phyloP scores from a whole-genome alignment of 1,140 invertebrate species.

The Halotydeus destructor region DNA sequence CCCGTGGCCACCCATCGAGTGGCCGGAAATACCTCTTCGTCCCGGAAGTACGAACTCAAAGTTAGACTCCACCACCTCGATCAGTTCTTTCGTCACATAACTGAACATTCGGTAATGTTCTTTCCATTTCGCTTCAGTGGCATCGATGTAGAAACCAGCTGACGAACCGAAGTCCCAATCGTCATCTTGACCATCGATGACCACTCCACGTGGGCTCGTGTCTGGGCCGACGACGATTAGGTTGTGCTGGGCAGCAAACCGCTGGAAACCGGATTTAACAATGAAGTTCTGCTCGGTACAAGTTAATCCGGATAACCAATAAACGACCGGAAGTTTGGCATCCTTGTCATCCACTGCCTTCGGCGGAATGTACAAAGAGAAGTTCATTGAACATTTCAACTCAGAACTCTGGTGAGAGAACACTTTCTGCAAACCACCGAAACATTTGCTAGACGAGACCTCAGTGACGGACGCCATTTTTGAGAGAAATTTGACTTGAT shows the following conservation, averaged over 20 bases:
- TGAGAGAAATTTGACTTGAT: no score
- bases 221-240: conserved; percentile 77
- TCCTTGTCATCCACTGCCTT: conserved; percentile 36
- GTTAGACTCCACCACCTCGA: conserved; percentile 14
- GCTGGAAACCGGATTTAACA: conserved; percentile 78
- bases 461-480: no score
- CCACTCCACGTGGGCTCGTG: conserved; percentile 72
- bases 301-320: conserved; percentile 79
- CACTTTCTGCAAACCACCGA: conserved; percentile 63
- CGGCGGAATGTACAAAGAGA: conserved; percentile 69
- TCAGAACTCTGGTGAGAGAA: conserved; percentile 52
- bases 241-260: conserved; percentile 54
- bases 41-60: conserved; percentile 11
- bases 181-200: conserved; percentile 72
- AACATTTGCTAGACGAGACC: conserved; percentile 35
- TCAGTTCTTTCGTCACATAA: conserved; percentile 65
- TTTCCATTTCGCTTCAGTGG: conserved; percentile 70
- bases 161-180: conserved; percentile 81
- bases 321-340: conserved; percentile 54
- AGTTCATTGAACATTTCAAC: conserved; percentile 74
- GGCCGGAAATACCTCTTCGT: conserved; percentile 14
- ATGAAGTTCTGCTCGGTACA: conserved; percentile 94
- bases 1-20: conserved; percentile 91
- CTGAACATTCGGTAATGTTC: conserved; percentile 89
- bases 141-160: conserved; percentile 91